These are phyloP conservation scores for Diprion similis DNA, from an alignment of 1,140 invertebrate species.

Conservation along the genomic window DNA sequence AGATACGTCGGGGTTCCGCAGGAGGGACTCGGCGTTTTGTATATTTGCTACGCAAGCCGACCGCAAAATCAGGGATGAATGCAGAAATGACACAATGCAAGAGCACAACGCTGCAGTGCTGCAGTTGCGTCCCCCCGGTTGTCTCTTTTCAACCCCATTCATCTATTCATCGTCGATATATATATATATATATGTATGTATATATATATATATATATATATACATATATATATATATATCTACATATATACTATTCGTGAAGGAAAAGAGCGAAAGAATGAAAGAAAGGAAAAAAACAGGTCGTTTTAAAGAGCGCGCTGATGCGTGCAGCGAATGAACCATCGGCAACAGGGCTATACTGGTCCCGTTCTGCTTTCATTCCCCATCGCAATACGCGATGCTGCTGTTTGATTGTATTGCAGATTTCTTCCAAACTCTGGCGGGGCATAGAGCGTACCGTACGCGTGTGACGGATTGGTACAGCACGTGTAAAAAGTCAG, in stretches of 20 bases:
- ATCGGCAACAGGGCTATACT: conserved; percentile 22
- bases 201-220: no score
- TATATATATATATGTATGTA: neutral
- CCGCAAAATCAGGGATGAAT: conserved; percentile 61
- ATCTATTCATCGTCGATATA: conserved; percentile 15
- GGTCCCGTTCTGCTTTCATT: neutral
- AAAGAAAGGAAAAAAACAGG: conserved; percentile 42
- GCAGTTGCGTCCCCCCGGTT: neutral
- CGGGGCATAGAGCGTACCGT: conserved; percentile 44
- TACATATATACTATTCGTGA: conserved; percentile 7
- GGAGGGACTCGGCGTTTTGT: conserved; percentile 36
- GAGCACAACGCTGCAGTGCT: conserved; percentile 22
- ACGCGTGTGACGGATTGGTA: conserved; percentile 52
- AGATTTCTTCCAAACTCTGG: neutral
- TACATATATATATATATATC: no score
- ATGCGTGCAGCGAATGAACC: conserved; percentile 47
- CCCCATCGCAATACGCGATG: neutral
- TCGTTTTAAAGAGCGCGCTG: conserved; percentile 56
- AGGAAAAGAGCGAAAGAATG: conserved; percentile 29
- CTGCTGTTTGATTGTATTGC: conserved; percentile 6
- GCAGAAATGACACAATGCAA: conserved; percentile 59
- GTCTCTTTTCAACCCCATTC: conserved; percentile 27
- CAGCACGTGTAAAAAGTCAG: conserved; percentile 44
- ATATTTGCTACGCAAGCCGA: conserved; percentile 58
- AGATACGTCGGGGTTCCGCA: neutral